Base-by-base conservation (phyloP, 2,797 vertebrate species). In the Lacerta viridis region DNA sequence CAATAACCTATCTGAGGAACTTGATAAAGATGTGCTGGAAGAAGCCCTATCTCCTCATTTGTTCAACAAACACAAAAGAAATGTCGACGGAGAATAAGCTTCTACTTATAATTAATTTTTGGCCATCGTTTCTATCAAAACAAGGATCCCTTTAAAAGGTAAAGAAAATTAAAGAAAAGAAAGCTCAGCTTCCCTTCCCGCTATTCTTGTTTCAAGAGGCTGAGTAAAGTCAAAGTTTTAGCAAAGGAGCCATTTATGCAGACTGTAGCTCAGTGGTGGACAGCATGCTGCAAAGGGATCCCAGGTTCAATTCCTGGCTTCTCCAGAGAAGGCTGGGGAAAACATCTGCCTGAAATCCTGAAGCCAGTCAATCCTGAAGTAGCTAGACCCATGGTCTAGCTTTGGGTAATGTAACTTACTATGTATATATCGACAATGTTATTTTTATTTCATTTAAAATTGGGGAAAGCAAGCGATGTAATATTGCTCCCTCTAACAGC, bases 11-110 rank as follows among this genome's bases (percentile, higher is more conserved):
- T 80, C 46, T 61, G 66, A 80, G 8, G 36, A 84, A 72, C 76
- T 80, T 64, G 82, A 88, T 74, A 80, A 64, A 84, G 82, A 61
- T 72, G 64, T 71, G 46, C 59, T 83, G 25, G 29, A 71, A 36
- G 33, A 36, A 83, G 41, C 43, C 13, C 74, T 78, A 69, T 79
- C 33, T 59, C 36, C 10, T 88, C 39, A 80, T 27, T 80, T 80
- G 23, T 64, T 71, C 66, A 74, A 15, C 39, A 29, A 13, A 43
- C 69, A 84, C 71, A 78, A 88, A 84, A 33, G 83, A 59, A 80
- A 29, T 80, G 33, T 25, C 43, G 33, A 41, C 41, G 43, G 84
- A 84, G 33, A 41, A 69, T 78, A 29, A 41, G n/a, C 66, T 72
- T 69, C 81, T 59, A 20, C 33, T 88, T 43, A 69, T 76, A 84